A percentile compares a stretch with the other conserved stretches of the same genome.
Conservation (phyloP, 2,797 vertebrate genomes). For the Darevskia mixta region DNA sequence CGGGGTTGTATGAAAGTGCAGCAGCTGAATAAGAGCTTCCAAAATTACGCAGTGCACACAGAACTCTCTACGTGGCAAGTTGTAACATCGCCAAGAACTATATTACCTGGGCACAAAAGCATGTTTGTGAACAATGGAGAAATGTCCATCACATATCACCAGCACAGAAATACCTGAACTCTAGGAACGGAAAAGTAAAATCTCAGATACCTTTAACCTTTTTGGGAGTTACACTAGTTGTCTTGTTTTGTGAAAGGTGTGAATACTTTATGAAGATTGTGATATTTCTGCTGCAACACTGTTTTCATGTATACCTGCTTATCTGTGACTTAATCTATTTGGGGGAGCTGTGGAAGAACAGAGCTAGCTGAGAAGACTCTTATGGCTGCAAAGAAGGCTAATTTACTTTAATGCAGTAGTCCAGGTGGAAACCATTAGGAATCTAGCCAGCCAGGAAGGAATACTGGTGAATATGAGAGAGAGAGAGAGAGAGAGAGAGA, state of each 20-base stretch:
- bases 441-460: slow-evolving; percentile 6
- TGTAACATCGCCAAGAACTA: not conserved
- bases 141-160: not conserved
- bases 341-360: not conserved
- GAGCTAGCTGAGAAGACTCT: not conserved
- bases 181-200: not conserved
- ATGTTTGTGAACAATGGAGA: not conserved
- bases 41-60: not conserved
- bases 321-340: not conserved
- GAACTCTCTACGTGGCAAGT: not conserved
- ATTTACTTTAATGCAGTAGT: slow-evolving; percentile 1
- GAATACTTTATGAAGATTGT: not conserved
- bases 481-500: not conserved
- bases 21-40: not conserved
- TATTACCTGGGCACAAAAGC: not conserved
- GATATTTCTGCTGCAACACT: not conserved
- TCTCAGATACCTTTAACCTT: not conserved
- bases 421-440: slow-evolving; percentile 19
- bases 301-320: not conserved
- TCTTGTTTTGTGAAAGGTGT: not conserved
- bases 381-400: not conserved
- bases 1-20: not conserved
- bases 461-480: not conserved
- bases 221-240: not conserved
- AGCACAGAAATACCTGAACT: not conserved